phyloP scores from a whole-genome alignment of 2,797 vertebrate genomes.

The Linurgus olivaceus region DNA sequence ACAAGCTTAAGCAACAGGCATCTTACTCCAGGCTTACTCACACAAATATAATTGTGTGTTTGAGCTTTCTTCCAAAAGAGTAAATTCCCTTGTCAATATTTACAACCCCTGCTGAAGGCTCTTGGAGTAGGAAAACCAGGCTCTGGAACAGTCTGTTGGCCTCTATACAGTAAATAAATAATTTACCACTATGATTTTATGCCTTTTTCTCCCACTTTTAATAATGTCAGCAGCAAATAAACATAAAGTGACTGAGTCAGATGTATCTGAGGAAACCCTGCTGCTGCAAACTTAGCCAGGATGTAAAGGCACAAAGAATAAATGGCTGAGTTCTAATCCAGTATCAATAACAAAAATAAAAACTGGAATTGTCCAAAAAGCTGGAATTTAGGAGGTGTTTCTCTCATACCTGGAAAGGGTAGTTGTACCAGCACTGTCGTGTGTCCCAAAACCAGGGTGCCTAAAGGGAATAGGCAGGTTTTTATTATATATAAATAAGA shows the following conservation, averaged over 20 bases:
- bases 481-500: not conserved
- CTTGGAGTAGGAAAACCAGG: not conserved
- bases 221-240: not conserved
- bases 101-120: not conserved
- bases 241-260: not conserved
- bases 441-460: slow-evolving; percentile 95
- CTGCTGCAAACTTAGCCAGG: not conserved
- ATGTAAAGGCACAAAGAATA: not conserved
- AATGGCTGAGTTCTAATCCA: not conserved
- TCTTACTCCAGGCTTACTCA: not conserved
- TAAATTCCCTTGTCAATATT: not conserved
- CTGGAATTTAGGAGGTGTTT: not conserved
- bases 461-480: slow-evolving; percentile 64
- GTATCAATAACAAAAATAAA: not conserved
- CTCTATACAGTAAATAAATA: not conserved
- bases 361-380: not conserved
- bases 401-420: slow-evolving; percentile 89
- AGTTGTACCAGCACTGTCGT: slow-evolving; percentile 92
- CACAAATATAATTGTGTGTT: not conserved
- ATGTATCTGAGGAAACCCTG: not conserved
- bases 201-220: not conserved
- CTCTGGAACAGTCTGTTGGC: not conserved
- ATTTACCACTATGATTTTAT: not conserved
- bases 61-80: not conserved
- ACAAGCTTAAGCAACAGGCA: not conserved